Conservation (phyloP, 1,140 invertebrate genomes). For the Saxidomus purpurata region DNA sequence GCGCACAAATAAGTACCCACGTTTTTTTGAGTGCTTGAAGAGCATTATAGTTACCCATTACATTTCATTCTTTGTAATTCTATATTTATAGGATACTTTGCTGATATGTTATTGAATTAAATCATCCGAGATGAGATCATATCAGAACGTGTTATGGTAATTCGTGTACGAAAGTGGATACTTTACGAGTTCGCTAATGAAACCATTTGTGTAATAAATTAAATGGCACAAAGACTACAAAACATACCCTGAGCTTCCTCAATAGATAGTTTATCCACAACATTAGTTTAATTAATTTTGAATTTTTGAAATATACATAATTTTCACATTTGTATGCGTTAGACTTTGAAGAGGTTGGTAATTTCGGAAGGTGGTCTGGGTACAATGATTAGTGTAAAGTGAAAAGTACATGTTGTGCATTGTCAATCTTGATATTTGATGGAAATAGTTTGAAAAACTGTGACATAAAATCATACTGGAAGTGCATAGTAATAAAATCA, state of each 20-base stretch:
- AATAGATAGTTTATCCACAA: neutral
- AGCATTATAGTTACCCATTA: no score
- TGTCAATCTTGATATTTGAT: no score
- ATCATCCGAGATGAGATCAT: neutral
- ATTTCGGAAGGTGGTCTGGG: neutral
- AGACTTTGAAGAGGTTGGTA: neutral
- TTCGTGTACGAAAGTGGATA: constrained; percentile 12
- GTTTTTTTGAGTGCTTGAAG: no score
- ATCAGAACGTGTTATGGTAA: neutral
- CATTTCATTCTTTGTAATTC: neutral
- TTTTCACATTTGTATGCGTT: constrained; percentile 33
- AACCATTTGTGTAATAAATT: neutral
- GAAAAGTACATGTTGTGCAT: no score
- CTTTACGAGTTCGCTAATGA: neutral
- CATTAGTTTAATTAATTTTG: constrained; percentile 47
- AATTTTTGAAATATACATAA: constrained; percentile 24
- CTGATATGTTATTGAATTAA: constrained; percentile 24
- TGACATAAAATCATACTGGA: no score
- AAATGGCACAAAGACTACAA: neutral
- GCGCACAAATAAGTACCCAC: no score
- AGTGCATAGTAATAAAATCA: no score
- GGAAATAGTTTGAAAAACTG: no score
- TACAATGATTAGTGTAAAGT: neutral
- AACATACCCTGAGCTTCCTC: constrained; percentile 23
- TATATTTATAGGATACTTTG: constrained; percentile 1